A percentile compares a stretch with the other conserved stretches of the same genome.
Evolutionary conservation across 1,140 invertebrate species (phyloP).

Genomic region (Psix sp.): DNA sequence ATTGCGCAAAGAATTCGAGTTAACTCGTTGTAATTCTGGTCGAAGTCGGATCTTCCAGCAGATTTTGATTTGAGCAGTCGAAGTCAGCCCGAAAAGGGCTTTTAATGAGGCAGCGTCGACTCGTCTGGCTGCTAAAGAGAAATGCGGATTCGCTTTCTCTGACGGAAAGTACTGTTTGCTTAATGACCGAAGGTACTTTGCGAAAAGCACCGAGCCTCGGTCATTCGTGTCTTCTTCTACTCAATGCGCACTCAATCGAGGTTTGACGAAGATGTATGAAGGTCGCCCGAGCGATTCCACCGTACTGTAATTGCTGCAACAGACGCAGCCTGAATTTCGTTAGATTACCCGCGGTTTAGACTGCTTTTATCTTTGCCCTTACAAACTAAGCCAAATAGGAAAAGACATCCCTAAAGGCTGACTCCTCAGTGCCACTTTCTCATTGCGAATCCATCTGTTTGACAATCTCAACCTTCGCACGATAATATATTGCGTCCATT

Average conservation of each 20-base stretch:
- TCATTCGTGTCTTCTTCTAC: constrained; percentile 31
- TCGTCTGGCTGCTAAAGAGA: constrained; percentile 27
- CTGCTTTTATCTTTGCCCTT: constrained; percentile 13
- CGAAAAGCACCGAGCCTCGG: constrained; percentile 20
- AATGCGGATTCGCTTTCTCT: constrained; percentile 15
- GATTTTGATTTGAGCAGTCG: constrained; percentile 20
- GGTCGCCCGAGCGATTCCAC: neutral
- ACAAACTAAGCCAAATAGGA: no score
- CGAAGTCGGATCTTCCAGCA: neutral
- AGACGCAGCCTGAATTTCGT: constrained; percentile 26
- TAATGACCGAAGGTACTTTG: constrained; percentile 30
- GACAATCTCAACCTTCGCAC: no score
- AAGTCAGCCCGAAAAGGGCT: constrained; percentile 10
- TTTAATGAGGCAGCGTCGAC: constrained; percentile 17
- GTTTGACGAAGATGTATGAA: constrained; percentile 36
- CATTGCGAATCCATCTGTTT: no score
- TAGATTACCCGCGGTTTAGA: constrained; percentile 15
- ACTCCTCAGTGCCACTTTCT: no score
- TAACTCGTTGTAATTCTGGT: neutral
- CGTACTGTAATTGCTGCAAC: no score
- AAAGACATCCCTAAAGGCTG: no score
- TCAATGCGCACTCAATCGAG: constrained; percentile 20
- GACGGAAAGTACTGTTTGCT: constrained; percentile 25
- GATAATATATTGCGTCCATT: no score
- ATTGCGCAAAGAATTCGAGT: neutral